phyloP scores from a whole-genome alignment of 2,797 vertebrate genomes.

The Lepus townsendii region DNA sequence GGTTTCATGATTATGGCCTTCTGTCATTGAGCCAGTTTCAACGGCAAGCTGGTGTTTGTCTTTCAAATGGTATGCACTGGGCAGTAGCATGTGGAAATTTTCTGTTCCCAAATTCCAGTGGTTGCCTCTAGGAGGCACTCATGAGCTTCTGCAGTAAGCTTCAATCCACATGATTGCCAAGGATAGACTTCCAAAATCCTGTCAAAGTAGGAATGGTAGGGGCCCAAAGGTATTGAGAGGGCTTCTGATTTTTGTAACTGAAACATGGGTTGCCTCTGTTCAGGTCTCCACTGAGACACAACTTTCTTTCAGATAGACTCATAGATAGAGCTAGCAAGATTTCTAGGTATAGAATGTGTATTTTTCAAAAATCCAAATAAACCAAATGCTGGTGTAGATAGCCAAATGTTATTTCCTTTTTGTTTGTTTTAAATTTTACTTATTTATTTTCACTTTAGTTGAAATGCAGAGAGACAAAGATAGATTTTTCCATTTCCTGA shows the following conservation, averaged over 20 bases:
- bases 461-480: too few relatives aligned
- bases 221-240: not conserved
- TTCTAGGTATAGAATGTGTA: not conserved
- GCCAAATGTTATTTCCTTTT: not conserved
- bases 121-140: not conserved
- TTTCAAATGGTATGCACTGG: not conserved
- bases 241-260: not conserved
- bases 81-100: not conserved
- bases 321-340: not conserved
- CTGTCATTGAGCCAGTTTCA: not conserved
- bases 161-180: not conserved
- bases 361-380: not conserved
- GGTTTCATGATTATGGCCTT: not conserved
- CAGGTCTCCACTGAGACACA: not conserved
- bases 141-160: not conserved
- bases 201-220: not conserved
- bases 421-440: not conserved
- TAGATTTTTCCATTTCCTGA: too few relatives aligned
- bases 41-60: not conserved
- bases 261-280: not conserved
- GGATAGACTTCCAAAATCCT: not conserved
- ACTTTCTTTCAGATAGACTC: not conserved
- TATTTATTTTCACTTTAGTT: not conserved
- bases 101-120: not conserved
- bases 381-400: not conserved